Evolutionary conservation across 2,797 vertebrate genomes (phyloP).

Genomic region (Myripristis jacobus): DNA sequence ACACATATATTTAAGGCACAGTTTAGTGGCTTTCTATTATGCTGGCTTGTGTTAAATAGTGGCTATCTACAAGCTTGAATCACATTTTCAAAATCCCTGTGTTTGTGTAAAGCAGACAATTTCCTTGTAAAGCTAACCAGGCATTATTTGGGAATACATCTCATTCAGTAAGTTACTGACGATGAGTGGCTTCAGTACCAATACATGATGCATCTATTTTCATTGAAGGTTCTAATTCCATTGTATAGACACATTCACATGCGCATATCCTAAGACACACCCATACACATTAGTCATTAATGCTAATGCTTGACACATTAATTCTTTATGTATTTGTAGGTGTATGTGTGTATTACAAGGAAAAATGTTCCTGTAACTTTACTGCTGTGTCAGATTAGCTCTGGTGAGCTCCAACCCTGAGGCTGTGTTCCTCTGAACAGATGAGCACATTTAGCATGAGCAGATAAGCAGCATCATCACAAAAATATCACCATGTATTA

Average conservation of each 20-base stretch:
- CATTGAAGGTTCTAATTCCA: background rate
- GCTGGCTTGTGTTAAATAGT: too few relatives aligned
- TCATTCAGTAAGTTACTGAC: background rate
- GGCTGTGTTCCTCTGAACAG: too few relatives aligned
- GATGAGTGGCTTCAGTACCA: background rate
- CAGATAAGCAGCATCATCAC: too few relatives aligned
- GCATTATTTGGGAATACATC: too few relatives aligned
- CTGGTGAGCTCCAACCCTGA: too few relatives aligned
- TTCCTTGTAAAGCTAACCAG: background rate
- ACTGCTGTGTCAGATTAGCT: too few relatives aligned
- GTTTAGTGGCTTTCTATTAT: background rate
- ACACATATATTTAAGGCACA: background rate
- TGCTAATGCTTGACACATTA: too few relatives aligned
- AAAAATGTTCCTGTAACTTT: too few relatives aligned
- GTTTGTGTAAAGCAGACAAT: too few relatives aligned
- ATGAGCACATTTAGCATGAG: too few relatives aligned
- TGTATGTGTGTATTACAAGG: background rate
- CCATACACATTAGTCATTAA: too few relatives aligned
- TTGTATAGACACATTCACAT: background rate
- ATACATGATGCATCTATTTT: background rate
- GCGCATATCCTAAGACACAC: background rate
- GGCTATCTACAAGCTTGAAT: background rate
- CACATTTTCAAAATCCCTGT: background rate
- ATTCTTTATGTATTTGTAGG: background rate
- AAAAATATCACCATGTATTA: too few relatives aligned